Percentiles rank a stretch among this genome's conserved stretches.
Evolutionary conservation across 2,888 invertebrate species (phyloP).

Genomic region (Schizaphis graminum): DNA sequence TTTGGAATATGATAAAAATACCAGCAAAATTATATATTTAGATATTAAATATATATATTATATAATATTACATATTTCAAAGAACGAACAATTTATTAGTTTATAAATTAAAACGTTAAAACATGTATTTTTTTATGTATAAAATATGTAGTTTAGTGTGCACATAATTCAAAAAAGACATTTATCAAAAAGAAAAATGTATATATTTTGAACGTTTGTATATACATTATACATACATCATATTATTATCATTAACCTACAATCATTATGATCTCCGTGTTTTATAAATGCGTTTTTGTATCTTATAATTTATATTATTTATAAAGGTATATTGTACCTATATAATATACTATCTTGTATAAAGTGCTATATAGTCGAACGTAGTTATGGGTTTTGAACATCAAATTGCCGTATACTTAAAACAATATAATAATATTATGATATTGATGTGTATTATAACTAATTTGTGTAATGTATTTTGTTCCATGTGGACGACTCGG

Average conservation of each 20-base stretch:
- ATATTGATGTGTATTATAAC: background rate
- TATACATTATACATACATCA: background rate
- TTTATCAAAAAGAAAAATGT: conserved; percentile 47
- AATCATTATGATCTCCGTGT: background rate
- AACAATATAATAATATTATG: background rate
- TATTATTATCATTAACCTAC: conserved; percentile 41
- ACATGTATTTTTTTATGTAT: conserved; percentile 31
- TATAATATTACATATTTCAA: conserved; percentile 52
- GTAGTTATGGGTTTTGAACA: background rate
- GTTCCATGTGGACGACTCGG: conserved; percentile 41
- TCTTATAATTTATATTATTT: background rate
- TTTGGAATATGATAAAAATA: conserved; percentile 1
- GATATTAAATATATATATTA: too few relatives aligned
- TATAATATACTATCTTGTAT: background rate
- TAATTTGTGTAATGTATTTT: conserved; percentile 53
- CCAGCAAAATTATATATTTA: conserved; percentile 42
- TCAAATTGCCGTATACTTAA: background rate
- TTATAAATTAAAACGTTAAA: conserved; percentile 43
- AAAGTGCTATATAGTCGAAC: background rate
- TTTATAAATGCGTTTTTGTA: background rate
- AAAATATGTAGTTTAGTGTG: background rate
- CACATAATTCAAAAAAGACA: conserved; percentile 22
- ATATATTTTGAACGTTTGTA: background rate
- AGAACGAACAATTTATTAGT: conserved; percentile 40
- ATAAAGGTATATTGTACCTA: background rate